These are phyloP conservation scores for Cairina moschata DNA, from an alignment of 2,113 vertebrate genomes.

Conservation along the genomic window DNA sequence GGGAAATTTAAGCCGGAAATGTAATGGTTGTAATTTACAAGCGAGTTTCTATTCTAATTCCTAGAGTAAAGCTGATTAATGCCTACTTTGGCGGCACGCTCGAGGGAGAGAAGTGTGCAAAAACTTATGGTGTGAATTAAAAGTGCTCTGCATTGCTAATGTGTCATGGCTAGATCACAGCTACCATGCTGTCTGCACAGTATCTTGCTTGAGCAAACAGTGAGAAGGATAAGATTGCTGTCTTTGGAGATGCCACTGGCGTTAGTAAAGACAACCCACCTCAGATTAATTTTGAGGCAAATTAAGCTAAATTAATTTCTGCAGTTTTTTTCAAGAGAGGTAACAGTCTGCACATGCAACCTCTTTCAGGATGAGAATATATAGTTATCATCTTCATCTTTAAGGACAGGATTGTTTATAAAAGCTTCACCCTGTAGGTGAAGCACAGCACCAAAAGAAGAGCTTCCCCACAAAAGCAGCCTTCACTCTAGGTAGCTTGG, in stretches of 20 bases:
- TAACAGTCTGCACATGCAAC: neutral
- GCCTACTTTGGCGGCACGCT: slow-evolving; percentile 6
- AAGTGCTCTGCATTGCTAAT: neutral
- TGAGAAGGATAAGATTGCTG: neutral
- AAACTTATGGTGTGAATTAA: neutral
- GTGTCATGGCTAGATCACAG: neutral
- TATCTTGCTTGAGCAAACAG: neutral
- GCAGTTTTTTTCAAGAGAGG: neutral
- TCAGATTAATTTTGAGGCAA: neutral
- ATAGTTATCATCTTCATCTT: neutral
- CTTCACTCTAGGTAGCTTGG: neutral
- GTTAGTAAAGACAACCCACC: neutral
- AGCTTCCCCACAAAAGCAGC: neutral
- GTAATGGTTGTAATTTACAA: slow-evolving; percentile 25
- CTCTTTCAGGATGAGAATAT: neutral
- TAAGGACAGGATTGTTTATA: neutral
- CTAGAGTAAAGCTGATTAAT: slow-evolving; percentile 24
- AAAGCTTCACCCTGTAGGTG: neutral
- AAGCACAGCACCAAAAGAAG: neutral
- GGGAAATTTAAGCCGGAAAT: slow-evolving; percentile 43
- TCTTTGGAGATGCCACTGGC: neutral
- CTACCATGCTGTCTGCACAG: neutral
- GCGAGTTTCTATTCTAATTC: neutral
- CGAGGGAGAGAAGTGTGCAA: neutral
- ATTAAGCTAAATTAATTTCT: neutral